A percentile compares a stretch with the other conserved stretches of the same genome.
These are phyloP conservation scores for Heterotilapia buettikoferi DNA, from an alignment of 2,113 vertebrate genomes.

Conservation along the genomic window DNA sequence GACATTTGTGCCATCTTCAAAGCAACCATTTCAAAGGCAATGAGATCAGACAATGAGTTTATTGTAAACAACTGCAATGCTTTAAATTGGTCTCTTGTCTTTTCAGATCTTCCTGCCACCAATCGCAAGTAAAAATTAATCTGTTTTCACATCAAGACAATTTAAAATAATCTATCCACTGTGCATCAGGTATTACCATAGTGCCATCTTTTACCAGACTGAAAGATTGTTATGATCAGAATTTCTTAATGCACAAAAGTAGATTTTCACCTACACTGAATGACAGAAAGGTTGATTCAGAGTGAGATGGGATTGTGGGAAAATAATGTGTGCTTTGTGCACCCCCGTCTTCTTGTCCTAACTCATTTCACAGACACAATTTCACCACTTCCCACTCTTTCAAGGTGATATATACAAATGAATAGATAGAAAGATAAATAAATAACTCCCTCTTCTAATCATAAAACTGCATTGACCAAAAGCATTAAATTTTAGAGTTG, in stretches of 20 bases:
- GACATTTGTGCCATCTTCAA: background rate
- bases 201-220: background rate
- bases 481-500: constrained; percentile 58
- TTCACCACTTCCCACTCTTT: constrained; percentile 25
- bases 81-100: background rate
- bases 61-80: background rate
- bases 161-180: background rate
- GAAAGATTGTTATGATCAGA: background rate
- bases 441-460: constrained; percentile 58
- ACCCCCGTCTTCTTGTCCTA: background rate
- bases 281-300: constrained; percentile 7
- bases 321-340: constrained; percentile 25
- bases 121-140: background rate
- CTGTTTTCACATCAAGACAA: background rate
- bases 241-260: background rate
- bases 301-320: constrained; percentile 8
- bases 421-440: constrained; percentile 59
- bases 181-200: background rate
- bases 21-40: background rate
- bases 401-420: constrained; percentile 45
- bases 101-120: background rate
- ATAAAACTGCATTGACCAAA: constrained; percentile 51
- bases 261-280: background rate
- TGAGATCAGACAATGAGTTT: background rate
- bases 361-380: constrained; percentile 38